phyloP scores from a whole-genome alignment of 2,797 vertebrate genomes.

The Pelochelys cantorii region DNA sequence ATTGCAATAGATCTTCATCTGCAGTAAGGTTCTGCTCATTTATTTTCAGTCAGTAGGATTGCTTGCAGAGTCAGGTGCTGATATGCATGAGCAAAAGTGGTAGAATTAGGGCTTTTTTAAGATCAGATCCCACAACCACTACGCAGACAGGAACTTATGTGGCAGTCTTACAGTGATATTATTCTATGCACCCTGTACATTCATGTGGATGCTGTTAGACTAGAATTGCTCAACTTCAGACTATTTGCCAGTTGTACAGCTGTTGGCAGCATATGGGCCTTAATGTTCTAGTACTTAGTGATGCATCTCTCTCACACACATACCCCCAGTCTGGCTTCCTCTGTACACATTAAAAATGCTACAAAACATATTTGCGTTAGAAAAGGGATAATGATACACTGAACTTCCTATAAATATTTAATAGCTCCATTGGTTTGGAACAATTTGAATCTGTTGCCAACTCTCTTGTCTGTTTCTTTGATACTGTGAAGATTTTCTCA shows the following conservation, averaged over 20 bases:
- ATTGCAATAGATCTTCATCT: background rate
- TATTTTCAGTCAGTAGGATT: background rate
- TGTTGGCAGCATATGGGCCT: slow-evolving; percentile 44
- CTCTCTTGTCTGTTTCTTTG: slow-evolving; percentile 19
- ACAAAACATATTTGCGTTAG: slow-evolving; percentile 42
- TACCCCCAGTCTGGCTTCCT: background rate
- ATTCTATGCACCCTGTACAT: background rate
- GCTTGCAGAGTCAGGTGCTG: background rate
- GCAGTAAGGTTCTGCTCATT: background rate
- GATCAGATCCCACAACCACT: background rate
- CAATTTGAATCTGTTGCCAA: background rate
- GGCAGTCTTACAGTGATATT: background rate
- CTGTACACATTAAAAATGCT: background rate
- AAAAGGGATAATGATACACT: slow-evolving; percentile 9
- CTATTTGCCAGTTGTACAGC: slow-evolving; percentile 26
- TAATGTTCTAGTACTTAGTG: background rate
- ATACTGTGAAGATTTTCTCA: background rate
- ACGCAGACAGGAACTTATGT: slow-evolving; percentile 3
- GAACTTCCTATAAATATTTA: slow-evolving; percentile 6
- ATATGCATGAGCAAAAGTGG: background rate
- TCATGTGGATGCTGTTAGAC: background rate
- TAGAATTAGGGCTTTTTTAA: background rate
- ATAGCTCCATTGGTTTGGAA: background rate
- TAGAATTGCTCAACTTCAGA: background rate
- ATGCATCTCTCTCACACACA: background rate